These are phyloP conservation scores for Dyspetes luteomarginatus DNA, from an alignment of 2,888 invertebrate genomes.

Conservation along the genomic window DNA sequence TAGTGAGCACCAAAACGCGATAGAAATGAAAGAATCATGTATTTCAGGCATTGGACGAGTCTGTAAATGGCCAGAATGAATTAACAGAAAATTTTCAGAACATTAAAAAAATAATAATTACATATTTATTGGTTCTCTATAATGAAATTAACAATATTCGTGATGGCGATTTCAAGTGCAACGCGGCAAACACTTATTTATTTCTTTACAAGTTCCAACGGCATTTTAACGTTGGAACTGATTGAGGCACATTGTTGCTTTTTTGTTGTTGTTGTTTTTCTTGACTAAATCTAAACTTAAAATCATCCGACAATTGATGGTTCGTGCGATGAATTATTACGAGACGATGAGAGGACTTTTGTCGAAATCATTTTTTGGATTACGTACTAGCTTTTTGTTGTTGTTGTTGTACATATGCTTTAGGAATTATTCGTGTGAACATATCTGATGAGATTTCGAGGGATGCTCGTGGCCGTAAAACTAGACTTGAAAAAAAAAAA, in stretches of 20 bases:
- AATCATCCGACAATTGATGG: constrained; percentile 32
- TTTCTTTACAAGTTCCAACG: constrained; percentile 13
- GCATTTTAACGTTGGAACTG: constrained; percentile 20
- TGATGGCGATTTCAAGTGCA: constrained; percentile 23
- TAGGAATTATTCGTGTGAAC: constrained; percentile 41
- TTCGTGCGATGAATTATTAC: constrained; percentile 15
- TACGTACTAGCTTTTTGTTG: too few relatives aligned
- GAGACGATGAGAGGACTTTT: constrained; percentile 21
- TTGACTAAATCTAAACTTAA: constrained; percentile 30
- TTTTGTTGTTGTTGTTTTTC: background rate
- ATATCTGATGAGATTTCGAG: constrained; percentile 33
- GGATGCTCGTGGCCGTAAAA: constrained; percentile 12
- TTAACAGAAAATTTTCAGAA: constrained; percentile 27
- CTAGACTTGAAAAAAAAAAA: background rate
- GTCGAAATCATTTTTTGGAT: too few relatives aligned
- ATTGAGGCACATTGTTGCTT: constrained; percentile 24
- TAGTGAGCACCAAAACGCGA: background rate
- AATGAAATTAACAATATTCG: constrained; percentile 57
- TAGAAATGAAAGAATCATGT: background rate
- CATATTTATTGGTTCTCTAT: constrained; percentile 59
- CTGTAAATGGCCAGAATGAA: background rate
- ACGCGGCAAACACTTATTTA: constrained; percentile 17
- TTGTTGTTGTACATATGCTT: constrained; percentile 47
- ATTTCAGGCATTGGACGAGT: background rate
- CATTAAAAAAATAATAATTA: constrained; percentile 42